Conservation (phyloP, 2,888 invertebrate species). For the Stenoptilia bipunctidactyla region DNA sequence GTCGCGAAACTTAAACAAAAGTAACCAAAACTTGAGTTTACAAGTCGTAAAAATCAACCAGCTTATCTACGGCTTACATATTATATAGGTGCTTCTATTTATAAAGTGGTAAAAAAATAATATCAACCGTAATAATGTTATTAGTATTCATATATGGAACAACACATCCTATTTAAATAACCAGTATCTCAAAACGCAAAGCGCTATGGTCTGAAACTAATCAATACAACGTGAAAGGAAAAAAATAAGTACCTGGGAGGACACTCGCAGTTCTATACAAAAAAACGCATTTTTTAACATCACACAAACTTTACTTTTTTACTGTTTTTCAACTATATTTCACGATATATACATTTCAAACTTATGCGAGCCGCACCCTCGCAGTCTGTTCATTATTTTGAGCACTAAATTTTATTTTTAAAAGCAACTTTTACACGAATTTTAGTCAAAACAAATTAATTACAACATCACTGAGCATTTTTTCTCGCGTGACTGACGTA, state of each 20-base stretch:
- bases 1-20: too few relatives aligned
- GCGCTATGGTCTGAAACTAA: conserved; percentile 1
- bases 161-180: background rate
- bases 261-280: conserved; percentile 22
- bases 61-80: too few relatives aligned
- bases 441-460: background rate
- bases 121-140: too few relatives aligned
- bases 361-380: background rate
- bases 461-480: conserved; percentile 8
- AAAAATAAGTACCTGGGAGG: conserved; percentile 8
- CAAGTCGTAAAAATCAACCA: too few relatives aligned
- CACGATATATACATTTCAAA: background rate
- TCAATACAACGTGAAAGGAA: conserved; percentile 9
- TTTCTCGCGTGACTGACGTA: conserved; percentile 29
- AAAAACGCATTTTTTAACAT: conserved; percentile 24
- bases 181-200: too few relatives aligned
- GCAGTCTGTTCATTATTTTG: conserved; percentile 3
- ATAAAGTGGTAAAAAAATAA: too few relatives aligned
- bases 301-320: background rate
- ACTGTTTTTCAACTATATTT: conserved; percentile 24
- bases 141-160: background rate
- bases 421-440: conserved; percentile 7
- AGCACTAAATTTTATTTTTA: conserved; percentile 7
- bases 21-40: too few relatives aligned
- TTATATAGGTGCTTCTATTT: too few relatives aligned